Evolutionary conservation across 2,113 vertebrate genomes (phyloP).

Genomic region (Ictalurus punctatus): DNA sequence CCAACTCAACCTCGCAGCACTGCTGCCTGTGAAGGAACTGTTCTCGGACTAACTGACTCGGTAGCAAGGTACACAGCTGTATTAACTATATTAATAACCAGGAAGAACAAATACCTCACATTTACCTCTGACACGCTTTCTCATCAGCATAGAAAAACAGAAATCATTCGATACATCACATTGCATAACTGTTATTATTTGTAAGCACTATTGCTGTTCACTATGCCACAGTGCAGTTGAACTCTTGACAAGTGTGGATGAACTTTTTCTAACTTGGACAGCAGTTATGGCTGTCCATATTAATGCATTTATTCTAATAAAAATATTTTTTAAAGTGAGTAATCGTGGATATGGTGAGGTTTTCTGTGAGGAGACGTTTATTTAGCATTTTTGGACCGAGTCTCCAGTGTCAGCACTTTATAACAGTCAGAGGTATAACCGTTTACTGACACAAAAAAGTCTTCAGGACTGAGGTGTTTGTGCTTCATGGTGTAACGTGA

Average conservation of each 20-base stretch:
- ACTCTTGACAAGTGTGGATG: neutral
- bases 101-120: neutral
- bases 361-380: neutral
- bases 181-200: neutral
- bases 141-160: neutral
- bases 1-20: slow-evolving; percentile 1
- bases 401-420: neutral
- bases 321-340: neutral
- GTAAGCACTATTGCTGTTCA: neutral
- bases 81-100: neutral
- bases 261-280: neutral
- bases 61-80: slow-evolving; percentile 9
- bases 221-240: neutral
- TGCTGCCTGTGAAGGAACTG: neutral
- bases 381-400: neutral
- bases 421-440: neutral
- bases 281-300: neutral
- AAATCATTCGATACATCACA: neutral
- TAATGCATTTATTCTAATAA: neutral
- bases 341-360: neutral
- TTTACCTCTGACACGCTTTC: neutral
- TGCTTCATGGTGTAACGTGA: neutral
- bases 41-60: neutral
- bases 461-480: neutral
- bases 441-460: neutral